Percentiles rank a stretch among this genome's conserved stretches.
Evolutionary conservation across 2,797 vertebrate species (phyloP).

Genomic region (Falco columbarius): DNA sequence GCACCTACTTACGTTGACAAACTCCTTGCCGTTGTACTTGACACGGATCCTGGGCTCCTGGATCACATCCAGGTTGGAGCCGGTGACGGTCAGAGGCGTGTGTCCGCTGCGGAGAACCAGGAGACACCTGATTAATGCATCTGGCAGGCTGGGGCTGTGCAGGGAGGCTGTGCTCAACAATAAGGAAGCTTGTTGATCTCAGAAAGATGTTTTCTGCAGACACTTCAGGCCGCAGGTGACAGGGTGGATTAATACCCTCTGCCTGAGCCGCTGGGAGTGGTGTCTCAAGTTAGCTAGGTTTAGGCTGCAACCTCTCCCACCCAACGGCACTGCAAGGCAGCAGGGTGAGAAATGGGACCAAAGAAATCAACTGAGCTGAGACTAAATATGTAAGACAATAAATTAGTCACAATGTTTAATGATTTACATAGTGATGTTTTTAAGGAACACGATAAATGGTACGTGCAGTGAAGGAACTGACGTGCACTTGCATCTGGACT

Average conservation of each 20-base stretch:
- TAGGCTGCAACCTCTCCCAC: not conserved
- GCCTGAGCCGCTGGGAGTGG: not conserved
- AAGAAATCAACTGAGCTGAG: not conserved
- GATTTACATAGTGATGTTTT: not conserved
- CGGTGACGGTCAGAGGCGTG: constrained; percentile 91
- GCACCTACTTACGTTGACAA: constrained; percentile 89
- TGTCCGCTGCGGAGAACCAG: constrained; percentile 83
- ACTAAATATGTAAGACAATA: constrained; percentile 3
- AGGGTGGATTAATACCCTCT: not conserved
- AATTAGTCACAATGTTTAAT: constrained; percentile 29
- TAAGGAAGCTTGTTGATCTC: not conserved
- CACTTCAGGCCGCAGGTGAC: not conserved
- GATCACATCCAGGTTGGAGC: constrained; percentile 96
- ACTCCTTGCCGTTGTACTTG: constrained; percentile 93
- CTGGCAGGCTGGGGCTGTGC: not conserved
- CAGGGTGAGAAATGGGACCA: not conserved
- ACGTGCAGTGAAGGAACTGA: not conserved
- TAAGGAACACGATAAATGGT: not conserved
- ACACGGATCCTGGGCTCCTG: constrained; percentile 95
- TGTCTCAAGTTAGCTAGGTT: not conserved
- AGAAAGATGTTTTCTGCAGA: not conserved
- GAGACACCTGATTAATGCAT: not conserved
- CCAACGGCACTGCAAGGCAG: not conserved
- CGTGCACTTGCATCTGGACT: not conserved
- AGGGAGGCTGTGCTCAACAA: not conserved